Evolutionary conservation across 2,888 invertebrate genomes (phyloP).

Genomic region (Nemurella pictetii): DNA sequence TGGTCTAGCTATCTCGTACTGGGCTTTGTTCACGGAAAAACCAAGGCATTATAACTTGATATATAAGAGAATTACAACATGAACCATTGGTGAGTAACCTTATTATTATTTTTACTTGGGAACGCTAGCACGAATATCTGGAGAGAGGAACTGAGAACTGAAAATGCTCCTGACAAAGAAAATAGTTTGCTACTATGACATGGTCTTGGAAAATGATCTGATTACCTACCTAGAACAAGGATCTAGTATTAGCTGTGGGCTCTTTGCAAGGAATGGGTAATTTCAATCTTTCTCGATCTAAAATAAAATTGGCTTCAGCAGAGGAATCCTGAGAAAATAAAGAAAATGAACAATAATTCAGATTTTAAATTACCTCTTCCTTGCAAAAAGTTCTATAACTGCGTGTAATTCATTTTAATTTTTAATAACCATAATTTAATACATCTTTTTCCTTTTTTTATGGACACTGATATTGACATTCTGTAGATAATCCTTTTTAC

Average conservation of each 20-base stretch:
- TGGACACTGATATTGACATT: slow-evolving; percentile 14
- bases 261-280: not conserved
- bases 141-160: slow-evolving; percentile 1
- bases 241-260: not conserved
- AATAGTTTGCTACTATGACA: not conserved
- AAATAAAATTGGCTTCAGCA: not conserved
- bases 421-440: not conserved
- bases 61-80: slow-evolving; percentile 8
- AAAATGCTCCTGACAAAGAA: slow-evolving; percentile 31
- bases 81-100: slow-evolving; percentile 15
- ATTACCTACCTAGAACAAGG: not conserved
- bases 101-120: slow-evolving; percentile 15
- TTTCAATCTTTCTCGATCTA: not conserved
- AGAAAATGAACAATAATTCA: not conserved
- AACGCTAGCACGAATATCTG: slow-evolving; percentile 1
- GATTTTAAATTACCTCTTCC: not conserved
- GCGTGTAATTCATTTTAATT: not conserved
- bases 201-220: not conserved
- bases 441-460: not conserved
- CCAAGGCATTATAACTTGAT: slow-evolving; percentile 26
- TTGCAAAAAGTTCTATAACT: not conserved
- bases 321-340: not conserved
- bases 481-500: not conserved
- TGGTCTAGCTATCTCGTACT: not conserved
- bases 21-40: slow-evolving; percentile 29